Evolutionary conservation across 2,797 vertebrate genomes (phyloP).

Genomic region (Hypotaenidia philippensis): DNA sequence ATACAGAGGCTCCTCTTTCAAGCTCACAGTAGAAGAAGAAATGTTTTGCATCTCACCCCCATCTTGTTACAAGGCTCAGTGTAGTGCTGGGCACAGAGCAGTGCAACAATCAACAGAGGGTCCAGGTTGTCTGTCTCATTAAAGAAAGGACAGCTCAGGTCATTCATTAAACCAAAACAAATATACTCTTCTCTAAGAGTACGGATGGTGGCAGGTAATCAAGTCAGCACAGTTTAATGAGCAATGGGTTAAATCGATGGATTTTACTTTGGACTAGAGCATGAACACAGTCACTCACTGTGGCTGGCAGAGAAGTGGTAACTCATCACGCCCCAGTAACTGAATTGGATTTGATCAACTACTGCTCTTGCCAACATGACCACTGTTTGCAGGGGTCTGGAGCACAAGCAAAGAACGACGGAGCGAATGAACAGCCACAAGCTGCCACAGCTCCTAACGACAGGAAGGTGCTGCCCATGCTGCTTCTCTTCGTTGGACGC

Average conservation of each 20-base stretch:
- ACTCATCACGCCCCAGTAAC: neutral
- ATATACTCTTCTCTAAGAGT: fast-evolving
- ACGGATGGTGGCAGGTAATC: fast-evolving
- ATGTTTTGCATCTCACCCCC: neutral
- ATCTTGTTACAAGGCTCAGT: neutral
- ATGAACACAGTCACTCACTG: neutral
- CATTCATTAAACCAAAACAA: neutral
- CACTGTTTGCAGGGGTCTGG: neutral
- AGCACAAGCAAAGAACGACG: neutral
- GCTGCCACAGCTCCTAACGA: neutral
- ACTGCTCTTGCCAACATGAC: neutral
- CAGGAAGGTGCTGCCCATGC: neutral
- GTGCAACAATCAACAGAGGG: fast-evolving
- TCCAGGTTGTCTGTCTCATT: neutral
- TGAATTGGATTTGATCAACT: neutral
- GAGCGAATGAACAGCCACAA: neutral
- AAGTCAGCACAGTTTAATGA: neutral
- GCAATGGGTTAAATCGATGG: neutral
- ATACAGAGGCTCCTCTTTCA: neutral
- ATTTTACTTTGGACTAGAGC: neutral
- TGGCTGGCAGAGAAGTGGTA: neutral
- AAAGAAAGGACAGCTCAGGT: neutral
- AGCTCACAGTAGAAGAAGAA: neutral
- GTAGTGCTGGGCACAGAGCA: neutral
- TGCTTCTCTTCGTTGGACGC: neutral